Evolutionary conservation across 2,888 invertebrate species (phyloP), one percentile per base, ranked within the genome.

Genomic region (Drosophila meridionalis): DNA sequence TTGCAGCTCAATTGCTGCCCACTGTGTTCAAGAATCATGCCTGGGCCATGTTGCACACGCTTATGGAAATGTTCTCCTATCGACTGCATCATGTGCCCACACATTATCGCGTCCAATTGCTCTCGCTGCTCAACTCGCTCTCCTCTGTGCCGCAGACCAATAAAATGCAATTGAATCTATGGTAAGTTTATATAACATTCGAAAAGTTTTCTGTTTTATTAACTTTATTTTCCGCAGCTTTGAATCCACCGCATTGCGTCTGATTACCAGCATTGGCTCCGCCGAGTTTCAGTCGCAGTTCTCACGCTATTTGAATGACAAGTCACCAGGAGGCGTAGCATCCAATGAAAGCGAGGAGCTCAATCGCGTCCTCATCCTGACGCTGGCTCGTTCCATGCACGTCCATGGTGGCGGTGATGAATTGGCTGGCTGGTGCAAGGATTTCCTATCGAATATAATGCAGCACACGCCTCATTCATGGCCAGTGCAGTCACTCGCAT

Each of bases 1-100:
- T n/a, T 70, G 0, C 38, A 97, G 97, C 95, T 91, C 98, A 98
- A 93, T 93, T 99, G 50, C 93, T 99, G 78, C 98, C 99, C 0
- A 97, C 96, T 34, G 98, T 98, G 45, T 97, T 98, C 91, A 98
- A 98, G 92, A 96, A 96, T 14, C 97, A 98, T 86, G 98, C 98
- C 0, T 98, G 98, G 98, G 98, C 98, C 30, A 98, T 98, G 64
- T 94, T 99, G n/a, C 98, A 99, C 92, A 98, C 98, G 0, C 94
- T 99, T 43, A 93, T 99, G 89, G 99, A 99, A 93, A 99, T 99
- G 98, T 98, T 99, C 92, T 98, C 98, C 72, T 98, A 98, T 92
- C 95, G 99, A 53, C 96, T 99, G 93, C 98, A 99, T 92, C 99
- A 99, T 93, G 98, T 99, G 80, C 98, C 98, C 89, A 98, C 98